phyloP scores from a whole-genome alignment of 2,888 invertebrate genomes.

The Microplitis deprimator region DNA sequence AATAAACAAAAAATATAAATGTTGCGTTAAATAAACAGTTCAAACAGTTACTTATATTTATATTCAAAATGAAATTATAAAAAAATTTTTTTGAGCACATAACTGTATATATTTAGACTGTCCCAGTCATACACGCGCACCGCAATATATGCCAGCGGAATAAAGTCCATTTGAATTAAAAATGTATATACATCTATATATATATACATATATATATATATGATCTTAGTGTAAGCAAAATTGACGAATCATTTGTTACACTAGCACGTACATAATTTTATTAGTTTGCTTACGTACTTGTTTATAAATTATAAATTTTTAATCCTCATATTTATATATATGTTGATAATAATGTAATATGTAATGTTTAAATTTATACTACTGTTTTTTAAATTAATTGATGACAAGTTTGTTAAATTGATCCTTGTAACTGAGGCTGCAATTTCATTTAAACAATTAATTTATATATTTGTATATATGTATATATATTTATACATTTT shows the following conservation, averaged over 20 bases:
- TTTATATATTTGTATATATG: not conserved
- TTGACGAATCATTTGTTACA: not conserved
- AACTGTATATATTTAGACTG: slow-evolving; percentile 1
- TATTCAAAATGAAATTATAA: too few species aligned
- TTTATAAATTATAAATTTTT: not conserved
- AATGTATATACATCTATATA: slow-evolving; percentile 6
- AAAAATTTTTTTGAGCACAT: not conserved
- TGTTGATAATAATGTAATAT: not conserved
- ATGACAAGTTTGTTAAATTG: not conserved
- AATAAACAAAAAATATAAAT: not conserved
- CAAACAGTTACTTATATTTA: too few species aligned
- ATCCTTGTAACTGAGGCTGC: not conserved
- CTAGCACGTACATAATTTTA: not conserved
- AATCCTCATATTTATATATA: not conserved
- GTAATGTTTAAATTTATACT: not conserved
- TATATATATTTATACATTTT: not conserved
- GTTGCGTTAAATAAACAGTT: not conserved
- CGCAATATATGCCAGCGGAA: slow-evolving; percentile 21
- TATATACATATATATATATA: not conserved
- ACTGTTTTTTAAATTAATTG: not conserved
- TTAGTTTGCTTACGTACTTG: not conserved
- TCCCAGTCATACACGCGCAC: slow-evolving; percentile 4
- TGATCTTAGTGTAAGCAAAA: not conserved
- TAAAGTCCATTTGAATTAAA: slow-evolving; percentile 23
- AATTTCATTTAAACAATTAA: not conserved